phyloP scores from a whole-genome alignment of 2,888 invertebrate genomes.

The Cartodere bifasciata region DNA sequence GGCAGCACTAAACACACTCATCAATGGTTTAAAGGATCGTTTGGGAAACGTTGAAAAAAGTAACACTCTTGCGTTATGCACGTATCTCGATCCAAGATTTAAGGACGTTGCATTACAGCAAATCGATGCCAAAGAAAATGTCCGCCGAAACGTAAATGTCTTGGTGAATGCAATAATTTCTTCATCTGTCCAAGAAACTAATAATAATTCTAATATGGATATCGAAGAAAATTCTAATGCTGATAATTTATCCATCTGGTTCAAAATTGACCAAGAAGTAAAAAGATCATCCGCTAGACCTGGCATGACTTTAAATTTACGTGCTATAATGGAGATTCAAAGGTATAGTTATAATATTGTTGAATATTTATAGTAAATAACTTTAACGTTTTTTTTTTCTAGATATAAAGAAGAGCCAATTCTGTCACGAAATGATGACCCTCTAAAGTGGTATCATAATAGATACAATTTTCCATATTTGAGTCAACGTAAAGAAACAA shows the following conservation, averaged over 20 bases:
- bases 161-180: neutral
- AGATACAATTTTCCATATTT: constrained; percentile 1
- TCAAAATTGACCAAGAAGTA: constrained; percentile 4
- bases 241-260: constrained; percentile 4
- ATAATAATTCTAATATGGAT: neutral
- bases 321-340: constrained; percentile 12
- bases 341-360: too few relatives aligned
- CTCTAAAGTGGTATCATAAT: constrained; percentile 6
- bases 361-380: too few relatives aligned
- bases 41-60: constrained; percentile 12
- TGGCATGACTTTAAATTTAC: constrained; percentile 7
- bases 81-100: constrained; percentile 13
- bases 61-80: constrained; percentile 11
- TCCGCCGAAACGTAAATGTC: constrained; percentile 1
- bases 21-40: constrained; percentile 9
- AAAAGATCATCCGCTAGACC: neutral
- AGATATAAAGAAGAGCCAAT: constrained; percentile 11
- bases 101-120: constrained; percentile 12
- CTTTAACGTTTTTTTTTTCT: too few relatives aligned
- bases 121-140: constrained; percentile 6
- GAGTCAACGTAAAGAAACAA: constrained; percentile 2
- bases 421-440: constrained; percentile 8
- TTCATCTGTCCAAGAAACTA: neutral
- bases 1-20: constrained; percentile 4
- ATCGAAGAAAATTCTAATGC: neutral